These are phyloP conservation scores for Tokudaia tokunoshimensis DNA, from an alignment of 2,797 vertebrate species.

Conservation along the genomic window DNA sequence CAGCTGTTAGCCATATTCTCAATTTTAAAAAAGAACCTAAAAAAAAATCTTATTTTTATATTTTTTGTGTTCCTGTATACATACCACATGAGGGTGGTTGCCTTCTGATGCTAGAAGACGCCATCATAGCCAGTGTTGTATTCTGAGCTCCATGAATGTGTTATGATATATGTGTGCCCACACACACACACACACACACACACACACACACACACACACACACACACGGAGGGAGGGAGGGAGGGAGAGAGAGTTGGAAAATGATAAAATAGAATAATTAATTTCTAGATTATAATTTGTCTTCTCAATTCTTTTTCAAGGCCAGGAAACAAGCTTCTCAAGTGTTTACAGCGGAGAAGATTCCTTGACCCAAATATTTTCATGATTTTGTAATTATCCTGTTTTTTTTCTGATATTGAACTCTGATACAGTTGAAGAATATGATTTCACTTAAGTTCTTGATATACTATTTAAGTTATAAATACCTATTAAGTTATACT, in stretches of 20 bases:
- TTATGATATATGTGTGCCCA: neutral
- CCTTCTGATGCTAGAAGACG: neutral
- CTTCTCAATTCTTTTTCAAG: conserved; percentile 86
- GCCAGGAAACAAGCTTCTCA: conserved; percentile 90
- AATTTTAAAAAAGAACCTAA: neutral
- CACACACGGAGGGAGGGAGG: no score
- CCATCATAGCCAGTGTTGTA: no score
- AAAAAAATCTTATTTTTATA: neutral
- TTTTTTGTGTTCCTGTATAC: neutral
- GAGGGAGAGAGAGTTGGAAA: neutral
- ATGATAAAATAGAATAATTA: conserved; percentile 4
- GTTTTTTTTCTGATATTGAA: conserved; percentile 37
- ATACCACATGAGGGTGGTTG: neutral
- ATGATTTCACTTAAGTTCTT: conserved; percentile 52
- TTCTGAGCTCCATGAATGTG: no score
- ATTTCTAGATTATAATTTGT: conserved; percentile 29
- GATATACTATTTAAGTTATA: conserved; percentile 59
- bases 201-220: neutral
- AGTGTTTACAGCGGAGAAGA: conserved; percentile 92
- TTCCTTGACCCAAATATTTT: conserved; percentile 90
- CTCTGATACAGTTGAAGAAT: conserved; percentile 1
- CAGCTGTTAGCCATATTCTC: neutral
- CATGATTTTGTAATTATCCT: conserved; percentile 20
- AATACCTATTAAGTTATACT: conserved; percentile 50
- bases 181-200: neutral